phyloP scores from a whole-genome alignment of 2,797 vertebrate genomes.

The Hyperoplus lanceolatus region DNA sequence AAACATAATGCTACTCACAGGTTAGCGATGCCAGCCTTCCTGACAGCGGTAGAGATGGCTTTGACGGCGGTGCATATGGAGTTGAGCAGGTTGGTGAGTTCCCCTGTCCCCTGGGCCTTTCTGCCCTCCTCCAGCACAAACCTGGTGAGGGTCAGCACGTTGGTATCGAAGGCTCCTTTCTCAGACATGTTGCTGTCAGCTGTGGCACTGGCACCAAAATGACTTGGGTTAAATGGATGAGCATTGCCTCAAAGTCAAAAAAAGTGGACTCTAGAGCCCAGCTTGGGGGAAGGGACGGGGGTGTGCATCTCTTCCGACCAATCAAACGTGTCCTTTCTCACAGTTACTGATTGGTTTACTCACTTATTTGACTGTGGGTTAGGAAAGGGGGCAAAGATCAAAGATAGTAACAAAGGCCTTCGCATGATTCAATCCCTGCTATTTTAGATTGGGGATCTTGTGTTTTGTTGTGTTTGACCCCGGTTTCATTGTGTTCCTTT shows the following conservation, averaged over 20 bases:
- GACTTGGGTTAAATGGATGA: constrained; percentile 42
- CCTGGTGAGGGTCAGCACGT: constrained; percentile 93
- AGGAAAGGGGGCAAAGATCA: constrained; percentile 77
- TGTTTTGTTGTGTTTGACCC: constrained; percentile 19
- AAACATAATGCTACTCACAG: constrained; percentile 87
- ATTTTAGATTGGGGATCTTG: not conserved
- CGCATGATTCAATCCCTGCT: not conserved
- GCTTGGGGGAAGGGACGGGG: constrained; percentile 48
- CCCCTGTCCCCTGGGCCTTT: constrained; percentile 90
- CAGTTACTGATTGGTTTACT: constrained; percentile 43
- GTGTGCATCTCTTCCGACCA: constrained; percentile 70
- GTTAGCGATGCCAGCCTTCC: constrained; percentile 94
- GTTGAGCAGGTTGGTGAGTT: constrained; percentile 93
- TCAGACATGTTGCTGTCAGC: constrained; percentile 87
- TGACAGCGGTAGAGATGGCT: constrained; percentile 93
- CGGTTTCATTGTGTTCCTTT: not conserved
- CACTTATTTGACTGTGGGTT: constrained; percentile 39
- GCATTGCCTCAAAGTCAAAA: constrained; percentile 50
- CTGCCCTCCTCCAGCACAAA: constrained; percentile 95
- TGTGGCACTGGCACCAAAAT: constrained; percentile 37
- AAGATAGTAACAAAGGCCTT: constrained; percentile 53
- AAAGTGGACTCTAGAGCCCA: constrained; percentile 51
- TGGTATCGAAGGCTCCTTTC: constrained; percentile 89
- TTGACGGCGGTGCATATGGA: constrained; percentile 93
- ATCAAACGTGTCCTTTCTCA: constrained; percentile 54